Conservation (phyloP, 2,797 vertebrate genomes). For the Siniperca scherzeri region DNA sequence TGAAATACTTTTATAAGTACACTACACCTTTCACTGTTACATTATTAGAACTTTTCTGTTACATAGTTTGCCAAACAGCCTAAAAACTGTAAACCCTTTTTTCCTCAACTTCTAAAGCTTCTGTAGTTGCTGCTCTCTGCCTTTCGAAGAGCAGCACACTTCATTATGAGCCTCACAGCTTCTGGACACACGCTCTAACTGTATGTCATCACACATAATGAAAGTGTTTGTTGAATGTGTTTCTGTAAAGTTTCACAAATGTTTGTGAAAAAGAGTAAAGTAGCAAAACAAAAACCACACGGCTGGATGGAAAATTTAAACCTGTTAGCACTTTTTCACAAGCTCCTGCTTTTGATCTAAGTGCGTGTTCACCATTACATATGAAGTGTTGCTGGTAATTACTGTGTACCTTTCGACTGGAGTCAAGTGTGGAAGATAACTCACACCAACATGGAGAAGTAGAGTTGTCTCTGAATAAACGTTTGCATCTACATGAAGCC, state of each 20-base stretch:
- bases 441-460: not conserved
- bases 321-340: not conserved
- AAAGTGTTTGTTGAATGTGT: not conserved
- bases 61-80: too few species aligned
- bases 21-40: too few species aligned
- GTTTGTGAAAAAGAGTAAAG: not conserved
- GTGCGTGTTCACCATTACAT: not conserved
- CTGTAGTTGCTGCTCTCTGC: not conserved
- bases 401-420: not conserved
- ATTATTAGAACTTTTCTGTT: too few species aligned
- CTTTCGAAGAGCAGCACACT: not conserved
- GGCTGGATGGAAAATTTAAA: not conserved
- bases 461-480: not conserved
- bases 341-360: constrained; percentile 7
- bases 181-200: not conserved
- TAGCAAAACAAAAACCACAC: not conserved
- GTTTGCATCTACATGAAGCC: not conserved
- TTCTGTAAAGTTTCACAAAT: not conserved
- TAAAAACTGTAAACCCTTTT: not conserved
- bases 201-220: not conserved
- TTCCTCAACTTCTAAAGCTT: not conserved
- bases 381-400: not conserved
- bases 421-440: not conserved
- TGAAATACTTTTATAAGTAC: too few species aligned
- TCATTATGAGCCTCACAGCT: constrained; percentile 3